A percentile compares a stretch with the other conserved stretches of the same genome.
These are phyloP conservation scores for Lophochroa leadbeateri DNA, from an alignment of 2,113 vertebrate species.

Conservation along the genomic window DNA sequence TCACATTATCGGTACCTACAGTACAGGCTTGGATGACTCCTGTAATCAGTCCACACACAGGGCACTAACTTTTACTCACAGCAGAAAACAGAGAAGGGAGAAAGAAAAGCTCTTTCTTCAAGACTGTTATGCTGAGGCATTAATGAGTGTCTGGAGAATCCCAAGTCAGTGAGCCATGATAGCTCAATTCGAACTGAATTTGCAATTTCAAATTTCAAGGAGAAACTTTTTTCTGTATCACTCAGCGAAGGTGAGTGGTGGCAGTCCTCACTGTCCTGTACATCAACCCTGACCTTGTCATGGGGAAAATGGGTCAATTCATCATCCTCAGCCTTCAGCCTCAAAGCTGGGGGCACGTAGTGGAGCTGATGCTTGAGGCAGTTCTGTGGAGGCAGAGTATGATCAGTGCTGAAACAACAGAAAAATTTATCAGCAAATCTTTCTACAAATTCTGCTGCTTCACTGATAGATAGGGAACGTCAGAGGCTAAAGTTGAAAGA, in stretches of 20 bases:
- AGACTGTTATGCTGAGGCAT: background rate
- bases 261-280: background rate
- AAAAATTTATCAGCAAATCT: background rate
- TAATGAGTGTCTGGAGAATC: background rate
- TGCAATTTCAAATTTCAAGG: background rate
- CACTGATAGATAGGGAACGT: background rate
- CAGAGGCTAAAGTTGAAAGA: background rate
- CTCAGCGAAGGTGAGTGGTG: rapidly evolving
- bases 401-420: background rate
- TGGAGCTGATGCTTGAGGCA: rapidly evolving
- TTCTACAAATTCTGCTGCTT: background rate
- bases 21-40: background rate
- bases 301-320: background rate
- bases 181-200: background rate
- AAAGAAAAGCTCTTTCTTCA: background rate
- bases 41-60: background rate
- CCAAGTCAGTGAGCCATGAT: background rate
- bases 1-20: background rate
- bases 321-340: background rate
- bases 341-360: background rate
- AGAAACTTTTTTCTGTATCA: background rate
- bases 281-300: background rate
- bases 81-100: background rate
- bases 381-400: background rate
- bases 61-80: background rate